Evolutionary conservation across 2,888 invertebrate species (phyloP), one percentile per base, ranked within the genome.

Genomic region (Metacarcinus magister): DNA sequence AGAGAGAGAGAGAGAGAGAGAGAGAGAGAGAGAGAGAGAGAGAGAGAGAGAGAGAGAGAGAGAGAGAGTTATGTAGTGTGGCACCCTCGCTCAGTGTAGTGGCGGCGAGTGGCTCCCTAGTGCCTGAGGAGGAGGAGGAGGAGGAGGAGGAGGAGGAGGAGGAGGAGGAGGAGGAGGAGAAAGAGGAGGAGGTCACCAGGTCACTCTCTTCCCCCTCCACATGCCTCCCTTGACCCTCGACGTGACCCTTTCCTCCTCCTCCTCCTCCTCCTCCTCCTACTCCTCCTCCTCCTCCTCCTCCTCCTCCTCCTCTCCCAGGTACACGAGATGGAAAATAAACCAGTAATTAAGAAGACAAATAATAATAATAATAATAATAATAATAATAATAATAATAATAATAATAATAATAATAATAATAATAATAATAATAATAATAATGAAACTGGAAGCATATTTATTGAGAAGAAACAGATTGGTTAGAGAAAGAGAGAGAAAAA

Each of bases 41-140:
- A 67, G 67, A 67, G 67, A 67, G 67, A 67, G 67, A 67, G 67
- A 67, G 67, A 67, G 67, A 67, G 67, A 67, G 67, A 67, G 67
- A 67, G 67, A 67, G 67, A 67, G 67, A 13, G n/a, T 67, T 67
- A 67, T 67, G 67, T 54, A 54, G 54, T 54, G 54, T 23, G 67
- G 67, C 67, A 67, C 67, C 67, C 67, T 67, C 67, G 13, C 67
- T 67, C 67, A 67, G n/a, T 67, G n/a, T 67, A 19, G 67, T n/a
- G n/a, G 67, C n/a, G 67, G n/a, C 67, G 67, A 67, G 67, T 54
- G 54, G 54, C 54, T 54, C 54, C 54, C 54, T 54, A 54, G 54
- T 67, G 67, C 67, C 67, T 67, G 67, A 67, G 67, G 7, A 67
- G 67, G 67, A 67, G 67, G 60, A 60, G 60, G 60, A 16, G 60